Percentiles rank a stretch among this genome's conserved stretches.
Evolutionary conservation across 2,797 vertebrate species (phyloP).

Genomic region (Sternotherus odoratus): DNA sequence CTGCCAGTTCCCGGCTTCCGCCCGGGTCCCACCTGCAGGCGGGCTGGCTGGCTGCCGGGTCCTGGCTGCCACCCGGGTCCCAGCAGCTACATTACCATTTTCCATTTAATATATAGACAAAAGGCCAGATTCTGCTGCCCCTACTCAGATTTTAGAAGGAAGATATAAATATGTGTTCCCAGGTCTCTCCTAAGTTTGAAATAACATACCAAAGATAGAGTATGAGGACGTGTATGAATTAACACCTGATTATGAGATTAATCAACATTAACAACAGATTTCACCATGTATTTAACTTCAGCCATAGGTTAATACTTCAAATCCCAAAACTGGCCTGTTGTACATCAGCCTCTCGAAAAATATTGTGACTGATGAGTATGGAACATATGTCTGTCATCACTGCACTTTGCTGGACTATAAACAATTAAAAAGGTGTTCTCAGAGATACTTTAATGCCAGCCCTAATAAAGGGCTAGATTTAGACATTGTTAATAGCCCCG

Average conservation of each 20-base stretch:
- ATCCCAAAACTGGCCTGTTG: neutral
- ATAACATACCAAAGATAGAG: conserved; percentile 23
- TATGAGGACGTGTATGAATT: neutral
- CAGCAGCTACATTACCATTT: conserved; percentile 16
- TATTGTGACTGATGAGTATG: neutral
- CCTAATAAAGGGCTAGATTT: neutral
- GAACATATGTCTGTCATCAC: neutral
- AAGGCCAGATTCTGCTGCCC: neutral
- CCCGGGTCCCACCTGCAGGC: too few relatives aligned
- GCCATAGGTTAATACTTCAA: neutral
- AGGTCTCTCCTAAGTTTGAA: conserved; percentile 47
- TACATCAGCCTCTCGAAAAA: neutral
- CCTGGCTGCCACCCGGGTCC: too few relatives aligned
- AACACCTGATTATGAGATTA: neutral
- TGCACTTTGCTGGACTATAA: neutral
- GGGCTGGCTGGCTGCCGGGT: too few relatives aligned
- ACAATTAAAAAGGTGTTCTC: neutral
- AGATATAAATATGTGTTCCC: neutral
- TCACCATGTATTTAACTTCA: neutral
- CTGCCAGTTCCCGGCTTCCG: too few relatives aligned
- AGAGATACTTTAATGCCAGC: neutral
- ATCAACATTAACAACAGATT: neutral
- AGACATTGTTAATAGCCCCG: neutral
- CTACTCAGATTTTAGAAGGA: conserved; percentile 41
- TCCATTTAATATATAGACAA: neutral